Evolutionary conservation across 2,113 vertebrate genomes (phyloP).

Genomic region (Laticauda laticaudata): DNA sequence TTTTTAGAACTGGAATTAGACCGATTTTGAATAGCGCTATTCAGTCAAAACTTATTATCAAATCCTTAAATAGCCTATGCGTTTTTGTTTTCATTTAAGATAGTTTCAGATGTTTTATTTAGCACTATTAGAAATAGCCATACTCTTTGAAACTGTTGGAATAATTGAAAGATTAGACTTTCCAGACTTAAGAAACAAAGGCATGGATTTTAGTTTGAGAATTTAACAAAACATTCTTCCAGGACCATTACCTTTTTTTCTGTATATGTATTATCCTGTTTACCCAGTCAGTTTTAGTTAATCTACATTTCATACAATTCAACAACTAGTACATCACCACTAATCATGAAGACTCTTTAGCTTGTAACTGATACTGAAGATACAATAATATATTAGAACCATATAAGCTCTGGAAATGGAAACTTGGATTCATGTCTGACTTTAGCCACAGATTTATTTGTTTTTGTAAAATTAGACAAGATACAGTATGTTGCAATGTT

Average conservation of each 20-base stretch:
- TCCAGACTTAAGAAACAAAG: neutral
- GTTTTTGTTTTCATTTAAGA: neutral
- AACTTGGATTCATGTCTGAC: neutral
- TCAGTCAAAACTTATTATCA: neutral
- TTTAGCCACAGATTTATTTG: neutral
- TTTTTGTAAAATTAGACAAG: neutral
- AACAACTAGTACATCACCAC: neutral
- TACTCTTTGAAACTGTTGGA: neutral
- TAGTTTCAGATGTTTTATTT: neutral
- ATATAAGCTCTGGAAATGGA: neutral
- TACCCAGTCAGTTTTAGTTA: neutral
- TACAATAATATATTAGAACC: neutral
- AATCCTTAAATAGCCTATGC: neutral
- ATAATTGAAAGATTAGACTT: neutral
- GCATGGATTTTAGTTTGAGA: neutral
- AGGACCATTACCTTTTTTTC: neutral
- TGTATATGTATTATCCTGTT: neutral
- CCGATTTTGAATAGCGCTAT: neutral
- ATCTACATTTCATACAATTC: neutral
- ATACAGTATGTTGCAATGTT: neutral
- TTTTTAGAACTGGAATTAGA: neutral
- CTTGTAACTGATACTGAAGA: neutral
- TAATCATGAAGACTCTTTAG: neutral
- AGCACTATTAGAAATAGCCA: neutral
- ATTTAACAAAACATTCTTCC: neutral